Base-by-base conservation (phyloP, 2,797 vertebrate species). In the Arnoldichthys spilopterus region DNA sequence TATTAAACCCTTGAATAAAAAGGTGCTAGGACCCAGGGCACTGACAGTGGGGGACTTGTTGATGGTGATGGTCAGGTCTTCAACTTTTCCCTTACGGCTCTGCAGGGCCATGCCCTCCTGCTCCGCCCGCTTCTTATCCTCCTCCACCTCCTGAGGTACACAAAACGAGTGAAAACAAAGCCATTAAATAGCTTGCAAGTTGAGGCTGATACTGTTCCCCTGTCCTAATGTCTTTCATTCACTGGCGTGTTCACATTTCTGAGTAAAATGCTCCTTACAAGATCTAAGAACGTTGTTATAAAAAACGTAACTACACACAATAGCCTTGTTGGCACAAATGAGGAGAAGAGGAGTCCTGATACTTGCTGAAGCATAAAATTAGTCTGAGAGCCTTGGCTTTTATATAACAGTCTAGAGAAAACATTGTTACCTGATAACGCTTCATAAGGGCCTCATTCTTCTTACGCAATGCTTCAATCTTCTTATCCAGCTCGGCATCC, bases 31-130 rank as follows among this genome's bases (percentile, higher is more conserved):
- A 59, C 9, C 3, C 18, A 26, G 63, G 53, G 22, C 54, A 90
- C 96, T 96, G 92, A 98, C 96, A 0, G 90, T 95, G 13, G 92
- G 92, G 80, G 94, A 93, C 84, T 97, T 98, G 89, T 94, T 97
- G 90, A 99, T 95, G n/a, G 97, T 99, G 88, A 99, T 96, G 6
- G 94, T 97, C 45, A 99, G 95, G 82, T 96, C 94, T 3, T 98
- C 96, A 0, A 94, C 91, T 87, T 91, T 96, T 79, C 92, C 94
- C 82, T 91, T 94, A 66, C 91, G 93, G 54, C 92, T 89, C 79
- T 94, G 95, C 84, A 95, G 89, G 11, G 95, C 92, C 94, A 96
- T 96, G 78, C 94, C 94, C 78, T 95, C 96, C 84, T 96, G 94
- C 87, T 98, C 97, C 0, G 98, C 97, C 86, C 91, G 94, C 89